A percentile compares a stretch with the other conserved stretches of the same genome.
phyloP scores from a whole-genome alignment of 2,888 invertebrate species.

The Ectemnius cavifrons region DNA sequence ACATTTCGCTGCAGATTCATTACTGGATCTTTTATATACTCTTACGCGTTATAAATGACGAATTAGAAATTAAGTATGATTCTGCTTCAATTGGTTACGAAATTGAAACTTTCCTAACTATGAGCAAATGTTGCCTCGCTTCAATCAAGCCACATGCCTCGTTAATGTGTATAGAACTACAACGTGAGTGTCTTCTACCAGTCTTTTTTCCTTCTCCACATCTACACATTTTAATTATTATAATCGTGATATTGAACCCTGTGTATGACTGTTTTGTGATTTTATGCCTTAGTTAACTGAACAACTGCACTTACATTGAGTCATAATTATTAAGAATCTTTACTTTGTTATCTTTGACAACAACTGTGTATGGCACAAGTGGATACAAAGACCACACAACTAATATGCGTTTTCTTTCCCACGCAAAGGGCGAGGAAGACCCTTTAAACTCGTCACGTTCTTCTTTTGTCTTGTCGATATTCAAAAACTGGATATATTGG shows the following conservation, averaged over 20 bases:
- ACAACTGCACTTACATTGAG: constrained; percentile 31
- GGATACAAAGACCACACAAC: constrained; percentile 61
- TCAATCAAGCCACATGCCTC: constrained; percentile 57
- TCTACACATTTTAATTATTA: constrained; percentile 69
- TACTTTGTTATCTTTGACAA: constrained; percentile 46
- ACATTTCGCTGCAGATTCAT: not conserved
- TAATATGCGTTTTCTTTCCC: constrained; percentile 46
- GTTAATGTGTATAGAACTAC: constrained; percentile 63
- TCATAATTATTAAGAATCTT: constrained; percentile 22
- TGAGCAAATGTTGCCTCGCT: constrained; percentile 65
- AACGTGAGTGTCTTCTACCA: constrained; percentile 71
- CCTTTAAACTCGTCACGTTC: constrained; percentile 36
- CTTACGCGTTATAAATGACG: constrained; percentile 18
- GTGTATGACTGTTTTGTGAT: constrained; percentile 51
- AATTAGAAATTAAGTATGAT: constrained; percentile 30
- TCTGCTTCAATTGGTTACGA: constrained; percentile 28
- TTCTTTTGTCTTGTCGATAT: constrained; percentile 31
- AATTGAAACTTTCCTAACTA: constrained; percentile 52
- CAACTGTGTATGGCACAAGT: constrained; percentile 69
- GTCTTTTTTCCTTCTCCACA: constrained; percentile 74
- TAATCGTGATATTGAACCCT: constrained; percentile 69
- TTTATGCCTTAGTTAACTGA: constrained; percentile 40
- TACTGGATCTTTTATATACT: constrained; percentile 10
- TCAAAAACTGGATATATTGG: constrained; percentile 22
- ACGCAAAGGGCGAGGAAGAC: constrained; percentile 53